A percentile compares a stretch with the other conserved stretches of the same genome.
phyloP scores from a whole-genome alignment of 2,888 invertebrate genomes.

The Amiota communis region DNA sequence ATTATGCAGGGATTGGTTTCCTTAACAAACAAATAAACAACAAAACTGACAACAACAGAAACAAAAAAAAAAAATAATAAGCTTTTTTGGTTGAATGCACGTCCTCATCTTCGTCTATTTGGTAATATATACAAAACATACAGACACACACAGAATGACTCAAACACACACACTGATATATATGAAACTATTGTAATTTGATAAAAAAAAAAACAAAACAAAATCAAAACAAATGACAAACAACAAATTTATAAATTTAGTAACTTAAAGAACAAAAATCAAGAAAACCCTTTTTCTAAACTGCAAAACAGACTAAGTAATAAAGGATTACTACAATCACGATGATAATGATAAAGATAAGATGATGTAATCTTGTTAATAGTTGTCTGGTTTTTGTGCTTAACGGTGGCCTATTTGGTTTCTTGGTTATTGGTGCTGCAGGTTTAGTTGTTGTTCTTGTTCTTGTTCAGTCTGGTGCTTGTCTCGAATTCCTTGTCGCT shows the following conservation, averaged over 20 bases:
- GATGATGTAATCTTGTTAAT: too few relatives aligned
- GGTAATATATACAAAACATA: constrained; percentile 19
- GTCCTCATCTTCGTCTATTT: too few relatives aligned
- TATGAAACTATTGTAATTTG: constrained; percentile 21
- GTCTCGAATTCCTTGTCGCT: constrained; percentile 13
- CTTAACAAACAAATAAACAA: constrained; percentile 13
- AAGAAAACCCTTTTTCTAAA: constrained; percentile 9
- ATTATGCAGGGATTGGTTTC: constrained; percentile 15
- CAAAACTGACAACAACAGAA: constrained; percentile 45
- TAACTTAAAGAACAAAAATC: constrained; percentile 1
- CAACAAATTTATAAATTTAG: constrained; percentile 4
- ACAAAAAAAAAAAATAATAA: constrained; percentile 28
- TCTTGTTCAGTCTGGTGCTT: constrained; percentile 11
- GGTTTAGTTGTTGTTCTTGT: constrained; percentile 1
- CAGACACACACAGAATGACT: constrained; percentile 28
- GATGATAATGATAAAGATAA: too few relatives aligned
- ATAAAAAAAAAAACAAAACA: not conserved
- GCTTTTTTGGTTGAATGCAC: too few relatives aligned
- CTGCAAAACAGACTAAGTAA: constrained; percentile 10
- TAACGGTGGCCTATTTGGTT: not conserved
- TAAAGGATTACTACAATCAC: too few relatives aligned
- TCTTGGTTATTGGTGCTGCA: not conserved
- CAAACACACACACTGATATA: constrained; percentile 43
- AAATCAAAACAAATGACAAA: too few relatives aligned
- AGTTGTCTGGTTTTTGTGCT: not conserved